A percentile compares a stretch with the other conserved stretches of the same genome.
These are phyloP conservation scores for Oscheius sp. DNA, from an alignment of 2,888 invertebrate species.

Conservation along the genomic window DNA sequence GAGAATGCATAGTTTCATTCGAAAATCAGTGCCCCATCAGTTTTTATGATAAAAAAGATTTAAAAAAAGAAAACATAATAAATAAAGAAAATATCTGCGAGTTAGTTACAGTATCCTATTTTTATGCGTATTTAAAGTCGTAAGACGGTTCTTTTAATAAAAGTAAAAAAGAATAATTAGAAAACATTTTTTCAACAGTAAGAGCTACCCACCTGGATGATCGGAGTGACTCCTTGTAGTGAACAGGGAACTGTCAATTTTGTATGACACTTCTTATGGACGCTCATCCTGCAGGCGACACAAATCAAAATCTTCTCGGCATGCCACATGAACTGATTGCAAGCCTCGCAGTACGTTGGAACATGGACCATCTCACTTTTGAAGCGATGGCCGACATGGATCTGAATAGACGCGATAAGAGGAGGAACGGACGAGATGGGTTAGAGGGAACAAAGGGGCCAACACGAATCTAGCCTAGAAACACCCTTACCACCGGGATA, in stretches of 20 bases:
- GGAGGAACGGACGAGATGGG: not conserved
- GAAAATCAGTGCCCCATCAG: too few relatives aligned
- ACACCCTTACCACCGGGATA: slow-evolving; percentile 64
- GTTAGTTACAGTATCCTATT: too few relatives aligned
- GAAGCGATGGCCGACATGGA: slow-evolving; percentile 85
- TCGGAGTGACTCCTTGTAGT: slow-evolving; percentile 32
- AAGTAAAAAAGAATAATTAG: too few relatives aligned
- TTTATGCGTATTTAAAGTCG: too few relatives aligned
- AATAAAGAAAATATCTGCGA: too few relatives aligned
- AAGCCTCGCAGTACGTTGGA: slow-evolving; percentile 93
- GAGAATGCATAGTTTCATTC: too few relatives aligned
- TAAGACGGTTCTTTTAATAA: too few relatives aligned
- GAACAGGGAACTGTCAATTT: slow-evolving; percentile 75
- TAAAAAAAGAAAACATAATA: too few relatives aligned
- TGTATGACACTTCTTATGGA: slow-evolving; percentile 90
- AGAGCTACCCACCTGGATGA: not conserved
- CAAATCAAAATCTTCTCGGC: slow-evolving; percentile 78
- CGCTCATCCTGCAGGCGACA: slow-evolving; percentile 83
- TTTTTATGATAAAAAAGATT: too few relatives aligned
- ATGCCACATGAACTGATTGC: slow-evolving; percentile 86
- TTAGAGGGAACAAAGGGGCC: slow-evolving; percentile 5
- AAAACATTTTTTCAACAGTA: not conserved
- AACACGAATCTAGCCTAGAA: not conserved
- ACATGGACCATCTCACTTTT: slow-evolving; percentile 90
- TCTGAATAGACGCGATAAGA: slow-evolving; percentile 70